These are phyloP conservation scores for Nannoperca obscura DNA, from an alignment of 2,797 vertebrate genomes.

Conservation along the genomic window DNA sequence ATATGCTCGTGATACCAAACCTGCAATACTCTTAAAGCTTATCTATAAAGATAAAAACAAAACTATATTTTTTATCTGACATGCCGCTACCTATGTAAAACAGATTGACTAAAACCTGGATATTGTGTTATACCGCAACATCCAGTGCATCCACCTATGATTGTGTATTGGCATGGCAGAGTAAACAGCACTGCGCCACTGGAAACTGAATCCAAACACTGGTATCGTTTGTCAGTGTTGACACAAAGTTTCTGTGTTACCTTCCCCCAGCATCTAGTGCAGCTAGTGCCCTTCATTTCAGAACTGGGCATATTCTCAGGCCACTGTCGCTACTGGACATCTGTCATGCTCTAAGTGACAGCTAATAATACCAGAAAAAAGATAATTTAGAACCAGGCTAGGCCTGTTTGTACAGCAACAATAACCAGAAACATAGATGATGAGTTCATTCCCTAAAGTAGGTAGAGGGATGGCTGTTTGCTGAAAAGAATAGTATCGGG, in stretches of 20 bases:
- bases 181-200: constrained; percentile 27
- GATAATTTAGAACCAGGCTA: constrained; percentile 6
- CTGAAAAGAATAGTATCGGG: background rate
- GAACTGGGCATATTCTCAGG: background rate
- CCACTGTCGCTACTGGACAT: background rate
- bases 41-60: constrained; percentile 19
- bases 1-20: constrained; percentile 14
- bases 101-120: background rate
- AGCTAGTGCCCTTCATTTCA: constrained; percentile 5
- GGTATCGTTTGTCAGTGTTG: constrained; percentile 31
- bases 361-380: constrained; percentile 24
- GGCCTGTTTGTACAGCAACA: constrained; percentile 16
- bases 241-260: constrained; percentile 5
- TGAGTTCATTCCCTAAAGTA: background rate
- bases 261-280: background rate
- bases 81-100: background rate
- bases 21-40: constrained; percentile 1
- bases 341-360: constrained; percentile 22
- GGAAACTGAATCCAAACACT: constrained; percentile 38
- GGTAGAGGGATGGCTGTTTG: background rate
- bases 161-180: constrained; percentile 3
- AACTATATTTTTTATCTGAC: constrained; percentile 10
- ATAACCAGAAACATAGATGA: constrained; percentile 7
- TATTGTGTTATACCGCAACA: background rate
- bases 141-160: constrained; percentile 6